Evolutionary conservation across 2,113 vertebrate genomes (phyloP), one percentile per base, ranked within the genome.

Genomic region (Sturnus vulgaris): DNA sequence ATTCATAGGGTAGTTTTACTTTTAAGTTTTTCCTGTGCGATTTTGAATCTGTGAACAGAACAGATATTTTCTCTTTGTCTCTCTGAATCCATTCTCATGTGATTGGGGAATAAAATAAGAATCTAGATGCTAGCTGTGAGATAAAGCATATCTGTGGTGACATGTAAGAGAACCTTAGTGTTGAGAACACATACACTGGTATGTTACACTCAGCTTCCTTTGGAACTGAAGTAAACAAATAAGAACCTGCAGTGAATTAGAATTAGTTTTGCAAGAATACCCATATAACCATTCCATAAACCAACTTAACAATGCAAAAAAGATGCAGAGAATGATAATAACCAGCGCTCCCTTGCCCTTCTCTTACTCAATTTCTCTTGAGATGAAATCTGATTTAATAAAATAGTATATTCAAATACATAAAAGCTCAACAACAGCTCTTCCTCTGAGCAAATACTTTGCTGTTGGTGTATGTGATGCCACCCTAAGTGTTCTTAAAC

Each of bases 191-290:
- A 22, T 7, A 65, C 53, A 40, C 28, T 60, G 16, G 12, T 42
- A 33, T 15, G 27, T 70, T 82, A 23, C 23, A 31, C 25, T 88
- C 6, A 5, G 46, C 70, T 76, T 66, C 44, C 61, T 80, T 49
- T 69, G 71, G 57, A 92, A 87, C 28, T 25, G 52, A 92, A 72
- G 25, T 77, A 93, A 93, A 94, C 55, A 88, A 89, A 73, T 42
- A 91, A 52, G 71, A 80, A 79, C 64, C 52, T 50, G 23, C 8
- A 72, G 70, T 66, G 33, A 89, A 84, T 68, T 83, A 84, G 66
- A 89, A 69, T 90, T 56, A 49, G 27, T 90, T 95, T 90, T 90
- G 84, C 87, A 93, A 93, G 90, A 66, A 55, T 66, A 87, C 11
- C 37, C 15, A 1, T n/a, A 82, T 35, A 77, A 73, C 28, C 15